Base-by-base conservation (phyloP, 1,140 invertebrate species). In the Andrena cerasifolii region DNA sequence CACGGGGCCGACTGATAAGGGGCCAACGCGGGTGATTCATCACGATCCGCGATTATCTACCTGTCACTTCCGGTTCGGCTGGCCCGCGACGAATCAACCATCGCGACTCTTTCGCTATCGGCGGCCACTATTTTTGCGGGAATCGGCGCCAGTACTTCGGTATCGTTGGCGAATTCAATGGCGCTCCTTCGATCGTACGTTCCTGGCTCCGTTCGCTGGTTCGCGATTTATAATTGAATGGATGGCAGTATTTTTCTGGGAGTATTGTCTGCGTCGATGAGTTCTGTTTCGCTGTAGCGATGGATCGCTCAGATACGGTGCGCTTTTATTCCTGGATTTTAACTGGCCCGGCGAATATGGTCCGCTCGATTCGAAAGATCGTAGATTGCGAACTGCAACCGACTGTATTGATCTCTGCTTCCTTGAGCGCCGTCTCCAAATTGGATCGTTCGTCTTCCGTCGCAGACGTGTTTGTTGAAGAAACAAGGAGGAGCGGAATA, bases 1-100 rank as follows among this genome's bases (percentile, higher is more conserved):
- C 82, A 53, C n/a, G n/a, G 47, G 18, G 6, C 3, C 36, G 61
- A 36, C 80, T 71, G 82, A 84, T 84, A 84, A 83, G 77, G 56
- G 47, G 36, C 56, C 18, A 14, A 26, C 45, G 71, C 10, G 36
- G 36, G 63, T 72, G 70, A 83, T 84, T 84, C 82, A 83, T 84
- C 82, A 83, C 82, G 75, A 73, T 74, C 54, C 58, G n/a, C 76
- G 82, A 83, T 84, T 83, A 83, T 84, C 81, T 75, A 70, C 70
- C 65, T 67, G 82, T 84, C 82, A 80, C 58, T 84, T 84, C 66
- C 80, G 70, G 81, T 76, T 70, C 65, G 43, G 40, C 49, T 62
- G 40, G 36, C 65, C 33, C 16, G 43, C 75, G 61, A 79, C 81
- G 80, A 78, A 83, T 83, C 82, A 83, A 83, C 77, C 65, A 66